Evolutionary conservation across 1,140 invertebrate species (phyloP), one percentile per base, ranked within the genome.

Genomic region (Coptotermes formosanus): DNA sequence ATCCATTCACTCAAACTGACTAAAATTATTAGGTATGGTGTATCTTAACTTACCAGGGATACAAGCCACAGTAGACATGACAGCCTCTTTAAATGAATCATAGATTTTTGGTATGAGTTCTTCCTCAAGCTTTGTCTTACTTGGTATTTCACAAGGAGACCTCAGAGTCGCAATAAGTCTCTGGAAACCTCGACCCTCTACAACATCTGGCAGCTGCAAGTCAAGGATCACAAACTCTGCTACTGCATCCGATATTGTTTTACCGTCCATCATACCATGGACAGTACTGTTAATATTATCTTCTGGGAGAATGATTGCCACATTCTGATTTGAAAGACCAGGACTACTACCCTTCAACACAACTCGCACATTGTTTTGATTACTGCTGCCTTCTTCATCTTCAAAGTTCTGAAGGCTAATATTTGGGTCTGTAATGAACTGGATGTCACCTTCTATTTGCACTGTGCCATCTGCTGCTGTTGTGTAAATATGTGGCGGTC

Each of bases 61-160:
- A 88, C 6, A 92, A 87, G 90, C 88, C 6, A 92, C 87, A 12
- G 88, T 90, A 8, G 89, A 87, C 1, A 88, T 85, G 8, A 92
- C 89, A 3, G 90, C 88, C 81, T 92, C 91, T 45, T 90, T 90
- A 85, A 90, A 91, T 21, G 89, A 90, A 7, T 92, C 90, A 85
- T 92, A 93, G 32, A 91, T 90, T 87, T 90, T 91, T 52, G 92
- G 92, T 87, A 93, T 91, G 82, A 93, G 91, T 86, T 92, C 92
- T 82, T 92, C 91, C 88, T 92, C 91, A 3, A 93, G 86, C 87
- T 92, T 92, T 83, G 89, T 90, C 88, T 92, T 93, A 82, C 90
- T 91, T 3, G 92, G 92, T 25, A 93, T 92, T 89, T 92, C 92
- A 88, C 92, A 92, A 0, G 92, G 92, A 0, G 92, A 92, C 83